Evolutionary conservation across 2,113 vertebrate genomes (phyloP), one percentile per base, ranked within the genome.

Genomic region (Motacilla tschutschensis): DNA sequence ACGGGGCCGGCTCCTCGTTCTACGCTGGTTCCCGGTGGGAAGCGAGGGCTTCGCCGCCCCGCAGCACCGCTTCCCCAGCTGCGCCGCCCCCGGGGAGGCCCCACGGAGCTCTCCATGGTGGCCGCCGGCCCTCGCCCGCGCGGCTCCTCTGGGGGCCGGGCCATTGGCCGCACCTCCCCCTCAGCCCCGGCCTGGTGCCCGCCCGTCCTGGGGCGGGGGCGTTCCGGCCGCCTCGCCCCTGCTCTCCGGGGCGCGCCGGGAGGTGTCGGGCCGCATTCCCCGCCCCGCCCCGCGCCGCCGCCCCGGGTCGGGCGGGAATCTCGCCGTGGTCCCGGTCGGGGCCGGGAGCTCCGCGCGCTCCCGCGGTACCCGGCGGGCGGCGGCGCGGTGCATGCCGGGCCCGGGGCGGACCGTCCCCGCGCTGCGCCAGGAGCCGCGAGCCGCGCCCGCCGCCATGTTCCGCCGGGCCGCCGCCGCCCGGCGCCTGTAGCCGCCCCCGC

Each of bases 21-120:
- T 10, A 31, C 6, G 19, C 54, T 1, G 54, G 25, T 15, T 17
- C 6, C 24, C 3, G 4, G 15, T 8, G 17, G 2, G 6, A 31
- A 12, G 14, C 1, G 48, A 31, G 21, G 17, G 22, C 35, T n/a
- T 17, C 22, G 11, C 26, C 21, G 1, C 29, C 9, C 8, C 10
- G 8, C 46, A 53, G 11, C 20, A 60, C 36, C 57, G 65, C 44
- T 81, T 19, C 46, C 26, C 7, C 0, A 1, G 19, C 28, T 2
- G 2, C 1, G 51, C 41, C 4, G 5, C 8, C 17, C 14, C 24
- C 4, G 6, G 29, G 24, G 17, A 20, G 17, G 70, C 55, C 50
- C 59, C 25, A 12, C 29, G 93, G 90, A 94, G 93, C 93, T 94
- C 85, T 94, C 92, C 92, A 92, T 76, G 92, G 92, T 88, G 89